Evolutionary conservation across 2,113 vertebrate species (phyloP), one percentile per base, ranked within the genome.

Genomic region (Cettia cetti): DNA sequence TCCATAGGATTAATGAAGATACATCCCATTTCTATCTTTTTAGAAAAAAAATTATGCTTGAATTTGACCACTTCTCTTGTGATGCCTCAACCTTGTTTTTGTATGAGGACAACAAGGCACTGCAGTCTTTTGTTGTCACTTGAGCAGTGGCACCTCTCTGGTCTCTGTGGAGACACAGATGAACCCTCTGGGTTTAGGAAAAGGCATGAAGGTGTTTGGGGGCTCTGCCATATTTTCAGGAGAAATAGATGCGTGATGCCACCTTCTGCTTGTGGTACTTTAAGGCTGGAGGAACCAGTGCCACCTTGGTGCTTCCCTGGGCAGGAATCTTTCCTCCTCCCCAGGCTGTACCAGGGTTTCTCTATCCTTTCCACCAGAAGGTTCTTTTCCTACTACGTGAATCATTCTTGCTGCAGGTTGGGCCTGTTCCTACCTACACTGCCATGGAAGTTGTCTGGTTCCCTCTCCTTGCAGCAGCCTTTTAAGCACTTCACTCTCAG

Each of bases 61-160:
- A 52, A 44, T 87, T 85, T 33, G 37, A 44, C 35, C 22, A 2
- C 7, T 49, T 49, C n/a, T 76, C 0, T 37, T 11, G 13, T 10
- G 28, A 57, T 72, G 14, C 21, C 13, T 80, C 39, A 18, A 1
- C 33, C 21, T 71, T 39, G 28, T 53, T n/a, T 35, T 53, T n/a
- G 3, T 10, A 1, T 6, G 15, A 61, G 40, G 24, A 35, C 0
- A 7, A 6, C 6, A 61, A 69, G 28, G 7, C 45, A 8, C 53
- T 39, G 53, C 1, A 0, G 15, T 66, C 23, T 68, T 66, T 20
- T 11, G 4, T 9, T 42, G 56, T 63, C 52, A 5, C 37, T 77
- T 6, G 2, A 64, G 31, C 89, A 37, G 45, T n/a, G 84, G 31
- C 30, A 24, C 20, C 22, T 45, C 52, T 64, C 12, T 53, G 53